Evolutionary conservation across 2,797 vertebrate genomes (phyloP), one percentile per base, ranked within the genome.

Genomic region (Sus cebifrons): DNA sequence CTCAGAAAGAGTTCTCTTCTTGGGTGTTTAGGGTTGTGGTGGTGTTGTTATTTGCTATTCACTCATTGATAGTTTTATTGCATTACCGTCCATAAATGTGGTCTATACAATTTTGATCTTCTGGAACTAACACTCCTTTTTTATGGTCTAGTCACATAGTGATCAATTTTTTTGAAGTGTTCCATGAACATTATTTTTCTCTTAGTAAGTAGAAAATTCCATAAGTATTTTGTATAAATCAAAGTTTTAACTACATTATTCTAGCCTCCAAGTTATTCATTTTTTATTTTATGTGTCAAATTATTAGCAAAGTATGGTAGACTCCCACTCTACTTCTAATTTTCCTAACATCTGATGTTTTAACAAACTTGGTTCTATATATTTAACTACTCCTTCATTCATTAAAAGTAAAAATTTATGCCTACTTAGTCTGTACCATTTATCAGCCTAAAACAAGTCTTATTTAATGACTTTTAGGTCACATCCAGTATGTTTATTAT

Each of bases 341-440:
- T 93, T 94, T 65, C 78, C 25, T 95, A 85, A 79, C 14, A 92
- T 74, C 13, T 75, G 23, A 84, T 88, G 17, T 82, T 64, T 91
- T 68, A 94, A 91, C 21, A 96, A 95, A 68, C 14, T 70, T 86
- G 40, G 29, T 58, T 83, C 62, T 89, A 93, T 67, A 84, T 71
- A 89, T 29, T 91, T 89, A 82, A 95, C 95, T 73, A 91, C 21
- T 79, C 21, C 8, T 89, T 91, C 9, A 65, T 91, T 91, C 73
- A 87, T 96, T 89, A 85, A 64, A 89, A 75, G 32, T 81, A 81
- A 90, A 95, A 91, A 44, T 78, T 75, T 64, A 91, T 74, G 56
- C 23, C 18, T 85, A 6, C 13, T 78, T 94, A 64, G 23, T 62
- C 44, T 83, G 21, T 78, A 64, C 40, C 77, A 58, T 60, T 91